Evolutionary conservation across 2,888 invertebrate genomes (phyloP), one percentile per base, ranked within the genome.

Genomic region (Oscheius sp.): DNA sequence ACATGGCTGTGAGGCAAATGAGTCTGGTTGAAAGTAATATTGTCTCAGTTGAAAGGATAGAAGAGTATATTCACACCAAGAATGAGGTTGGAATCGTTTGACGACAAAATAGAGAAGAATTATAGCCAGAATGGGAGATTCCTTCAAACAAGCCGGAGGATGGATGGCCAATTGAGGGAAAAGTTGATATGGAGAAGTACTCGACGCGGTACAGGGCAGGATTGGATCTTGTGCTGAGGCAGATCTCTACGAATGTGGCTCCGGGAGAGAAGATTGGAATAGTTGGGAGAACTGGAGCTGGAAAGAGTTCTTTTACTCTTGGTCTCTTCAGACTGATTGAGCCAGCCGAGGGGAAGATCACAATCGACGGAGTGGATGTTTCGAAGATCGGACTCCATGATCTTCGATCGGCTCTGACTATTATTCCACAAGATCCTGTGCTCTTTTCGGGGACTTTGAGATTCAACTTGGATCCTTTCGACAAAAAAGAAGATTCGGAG

Each of bases 41-140:
- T 82, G 96, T 96, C 0, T 93, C 96, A 1, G 95, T 96, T 0
- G 96, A 97, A 88, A 91, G 97, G 87, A 94, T 96, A 85, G 94
- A 95, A 87, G 96, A 97, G 45, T 76, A 77, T 55, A 74, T 73
- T 6, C 52, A 70, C 23, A 74, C 73, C 15, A 70, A 69, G 23
- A 77, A 73, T 45, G 79, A 79, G 66, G 70, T 29, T 20, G 31
- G n/a, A 6, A 17, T 20, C n/a, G 10, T 29, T 31, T 48, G 8
- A 48, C n/a, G 6, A n/a, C n/a, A n/a, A n/a, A n/a, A n/a, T n/a
- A n/a, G 37, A 15, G 37, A 37, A 37, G 37, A n/a, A 2, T 23
- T 20, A 5, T 23, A 48, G 48, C 34, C 55, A 10, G 72, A 72
- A 20, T 84, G 84, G 84, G 46, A 68, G 27, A 72, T 81, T 15